Evolutionary conservation across 2,888 invertebrate genomes (phyloP).

Genomic region (Pimpla rufipes): DNA sequence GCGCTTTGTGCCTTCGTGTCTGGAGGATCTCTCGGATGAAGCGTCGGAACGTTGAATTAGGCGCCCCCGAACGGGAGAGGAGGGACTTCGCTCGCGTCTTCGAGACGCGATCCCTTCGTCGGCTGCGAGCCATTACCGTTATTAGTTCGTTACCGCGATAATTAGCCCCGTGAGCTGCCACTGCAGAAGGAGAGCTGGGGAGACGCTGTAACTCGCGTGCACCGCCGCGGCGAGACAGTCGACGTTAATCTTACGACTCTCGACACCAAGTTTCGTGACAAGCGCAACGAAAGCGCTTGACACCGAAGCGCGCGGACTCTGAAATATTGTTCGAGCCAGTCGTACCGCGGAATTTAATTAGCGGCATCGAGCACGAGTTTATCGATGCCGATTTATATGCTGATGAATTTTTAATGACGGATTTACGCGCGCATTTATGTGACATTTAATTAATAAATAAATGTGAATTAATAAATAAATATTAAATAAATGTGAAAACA

Average conservation of each 20-base stretch:
- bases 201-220: conserved; percentile 44
- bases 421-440: neutral
- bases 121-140: conserved; percentile 70
- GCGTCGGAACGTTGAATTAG: conserved; percentile 66
- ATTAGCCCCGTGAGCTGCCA: conserved; percentile 63
- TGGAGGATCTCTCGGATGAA: conserved; percentile 54
- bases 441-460: too few relatives aligned
- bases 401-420: neutral
- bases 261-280: conserved; percentile 57
- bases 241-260: conserved; percentile 55
- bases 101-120: conserved; percentile 51
- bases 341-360: conserved; percentile 37
- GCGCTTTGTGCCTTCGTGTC: conserved; percentile 62
- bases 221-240: conserved; percentile 45
- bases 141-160: conserved; percentile 73
- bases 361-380: neutral
- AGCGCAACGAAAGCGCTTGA: conserved; percentile 44
- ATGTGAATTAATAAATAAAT: too few relatives aligned
- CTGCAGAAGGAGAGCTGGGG: conserved; percentile 33
- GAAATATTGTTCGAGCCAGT: conserved; percentile 39
- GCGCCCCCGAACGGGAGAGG: conserved; percentile 30
- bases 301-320: neutral
- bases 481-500: too few relatives aligned
- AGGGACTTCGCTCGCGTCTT: conserved; percentile 57
- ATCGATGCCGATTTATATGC: neutral